phyloP scores from a whole-genome alignment of 2,113 vertebrate species.

The Atlantisia rogersi region DNA sequence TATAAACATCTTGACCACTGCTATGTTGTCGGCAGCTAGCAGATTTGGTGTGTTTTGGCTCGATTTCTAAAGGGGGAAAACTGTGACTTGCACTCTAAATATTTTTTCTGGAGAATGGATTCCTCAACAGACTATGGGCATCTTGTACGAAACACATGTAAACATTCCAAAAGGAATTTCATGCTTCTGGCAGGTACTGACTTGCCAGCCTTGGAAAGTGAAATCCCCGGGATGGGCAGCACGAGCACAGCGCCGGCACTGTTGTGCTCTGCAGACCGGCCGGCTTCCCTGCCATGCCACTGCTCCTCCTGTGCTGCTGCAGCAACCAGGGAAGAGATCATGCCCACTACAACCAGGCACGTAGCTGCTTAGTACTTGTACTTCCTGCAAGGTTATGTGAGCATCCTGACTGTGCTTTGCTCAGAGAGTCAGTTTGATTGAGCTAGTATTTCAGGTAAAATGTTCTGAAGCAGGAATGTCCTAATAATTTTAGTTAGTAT shows the following conservation, averaged over 20 bases:
- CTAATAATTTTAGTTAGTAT: background rate
- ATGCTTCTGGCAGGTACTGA: background rate
- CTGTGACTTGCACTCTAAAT: conserved; percentile 40
- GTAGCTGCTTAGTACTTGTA: fast-evolving
- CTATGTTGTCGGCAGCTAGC: background rate
- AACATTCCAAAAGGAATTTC: background rate
- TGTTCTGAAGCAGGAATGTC: background rate
- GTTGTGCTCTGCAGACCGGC: background rate
- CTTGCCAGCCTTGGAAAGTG: background rate
- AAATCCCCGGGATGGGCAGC: fast-evolving
- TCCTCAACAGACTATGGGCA: conserved; percentile 1
- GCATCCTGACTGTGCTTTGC: fast-evolving
- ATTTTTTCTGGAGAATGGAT: conserved; percentile 53
- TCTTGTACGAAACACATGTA: conserved; percentile 31
- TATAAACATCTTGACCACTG: conserved; percentile 14
- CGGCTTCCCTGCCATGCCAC: fast-evolving
- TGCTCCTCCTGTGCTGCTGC: background rate
- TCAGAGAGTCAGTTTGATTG: fast-evolving
- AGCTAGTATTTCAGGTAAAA: background rate
- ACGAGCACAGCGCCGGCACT: background rate
- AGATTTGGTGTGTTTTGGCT: conserved; percentile 13
- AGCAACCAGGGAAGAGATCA: fast-evolving
- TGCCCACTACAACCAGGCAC: fast-evolving
- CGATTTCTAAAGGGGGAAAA: conserved; percentile 28
- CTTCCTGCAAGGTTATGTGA: background rate